Base-by-base conservation (phyloP, 2,797 vertebrate species). In the Enteromius mattozi region DNA sequence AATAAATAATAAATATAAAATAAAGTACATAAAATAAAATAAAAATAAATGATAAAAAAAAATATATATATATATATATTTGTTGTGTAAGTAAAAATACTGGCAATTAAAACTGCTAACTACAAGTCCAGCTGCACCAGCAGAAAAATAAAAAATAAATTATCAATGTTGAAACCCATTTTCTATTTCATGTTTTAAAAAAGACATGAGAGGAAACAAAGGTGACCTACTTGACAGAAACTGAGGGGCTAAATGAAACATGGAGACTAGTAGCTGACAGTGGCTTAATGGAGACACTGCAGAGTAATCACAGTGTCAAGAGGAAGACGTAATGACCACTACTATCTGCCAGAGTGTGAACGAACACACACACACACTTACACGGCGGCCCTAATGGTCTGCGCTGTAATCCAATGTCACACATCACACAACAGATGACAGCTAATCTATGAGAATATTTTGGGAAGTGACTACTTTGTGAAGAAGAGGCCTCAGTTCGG, bases 381-480 rank as follows among this genome's bases (percentile, higher is more conserved):
- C 69, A 65, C 59, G 0, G 30, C 1, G 9, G 17, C 21, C n/a
- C 42, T 83, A 83, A 76, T 83, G 61, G 47, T 49, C 72, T 68
- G 47, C 12, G 1, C 72, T 54, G n/a, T 83, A 83, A 77, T 76
- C 61, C 72, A 83, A 42, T 76, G 45, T 83, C 81, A 83, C 61
- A 66, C 61, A 10, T 65, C 42, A 65, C 42, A 68, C 27, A 68
- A 77, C 72, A 40, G 35, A 37, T 65, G 59, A 66, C 81, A 75
- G 72, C 17, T 83, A 76, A 83, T 77, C 81, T 77, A 56, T 30
- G 10, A 33, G 47, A 83, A 76, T 83, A 83, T 77, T 83, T 56
- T 27, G 47, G 35, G 72, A 68, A 76, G 30, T 51, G 14, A 83
- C 33, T 76, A 40, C 68, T 74, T 74, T 47, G 19, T 24, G 27